Conservation (phyloP, 2,888 invertebrate genomes). For the Acronicta alni region DNA sequence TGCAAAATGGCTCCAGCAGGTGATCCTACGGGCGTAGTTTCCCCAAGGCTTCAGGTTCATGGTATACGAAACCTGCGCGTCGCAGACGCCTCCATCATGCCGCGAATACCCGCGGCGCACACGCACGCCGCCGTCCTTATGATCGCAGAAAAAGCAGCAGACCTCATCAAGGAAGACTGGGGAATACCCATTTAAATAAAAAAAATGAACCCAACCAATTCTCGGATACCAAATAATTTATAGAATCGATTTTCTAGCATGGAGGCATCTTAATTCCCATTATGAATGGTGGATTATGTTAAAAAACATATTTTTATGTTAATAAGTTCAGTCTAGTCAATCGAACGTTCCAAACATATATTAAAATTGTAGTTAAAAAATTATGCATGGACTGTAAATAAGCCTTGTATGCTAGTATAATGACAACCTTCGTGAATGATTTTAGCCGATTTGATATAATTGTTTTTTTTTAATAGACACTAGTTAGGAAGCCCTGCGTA, state of each 20-base stretch:
- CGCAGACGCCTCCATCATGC: slow-evolving; percentile 88
- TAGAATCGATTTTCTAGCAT: not conserved
- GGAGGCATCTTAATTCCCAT: not conserved
- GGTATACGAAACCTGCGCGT: slow-evolving; percentile 80
- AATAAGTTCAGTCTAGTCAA: slow-evolving; percentile 44
- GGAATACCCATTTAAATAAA: slow-evolving; percentile 40
- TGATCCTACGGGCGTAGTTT: slow-evolving; percentile 91
- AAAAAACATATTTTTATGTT: not conserved
- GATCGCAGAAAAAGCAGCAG: slow-evolving; percentile 88
- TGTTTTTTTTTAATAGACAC: too few relatives aligned
- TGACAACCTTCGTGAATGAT: too few relatives aligned
- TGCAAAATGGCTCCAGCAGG: slow-evolving; percentile 92
- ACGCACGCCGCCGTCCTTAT: slow-evolving; percentile 88
- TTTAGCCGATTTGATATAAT: too few relatives aligned
- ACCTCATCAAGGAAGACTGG: slow-evolving; percentile 87
- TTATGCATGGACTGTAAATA: slow-evolving; percentile 4
- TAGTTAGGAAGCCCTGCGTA: too few relatives aligned
- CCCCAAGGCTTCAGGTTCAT: slow-evolving; percentile 84
- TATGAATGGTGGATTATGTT: too few relatives aligned
- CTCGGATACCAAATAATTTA: not conserved
- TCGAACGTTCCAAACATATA: slow-evolving; percentile 38
- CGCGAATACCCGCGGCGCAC: slow-evolving; percentile 87
- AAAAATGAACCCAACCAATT: not conserved
- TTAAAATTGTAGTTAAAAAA: slow-evolving; percentile 23
- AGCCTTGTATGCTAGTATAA: not conserved